Conservation (phyloP, 2,797 vertebrate genomes). For the Ctenopoma kingsleyae region DNA sequence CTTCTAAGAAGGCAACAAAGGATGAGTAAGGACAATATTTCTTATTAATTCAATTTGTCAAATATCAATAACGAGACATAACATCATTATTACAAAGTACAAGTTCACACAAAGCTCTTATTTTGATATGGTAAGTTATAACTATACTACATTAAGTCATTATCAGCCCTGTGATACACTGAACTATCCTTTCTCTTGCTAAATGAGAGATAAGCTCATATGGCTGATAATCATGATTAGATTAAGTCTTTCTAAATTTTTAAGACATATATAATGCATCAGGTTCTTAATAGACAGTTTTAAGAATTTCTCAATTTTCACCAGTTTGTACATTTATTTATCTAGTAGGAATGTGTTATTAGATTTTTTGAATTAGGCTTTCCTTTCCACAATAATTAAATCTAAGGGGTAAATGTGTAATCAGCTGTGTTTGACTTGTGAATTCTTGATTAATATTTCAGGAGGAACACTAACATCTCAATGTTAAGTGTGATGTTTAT, state of each 20-base stretch:
- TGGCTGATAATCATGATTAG: background rate
- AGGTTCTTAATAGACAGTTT: background rate
- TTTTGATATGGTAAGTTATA: background rate
- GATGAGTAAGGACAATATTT: no score
- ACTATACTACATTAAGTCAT: background rate
- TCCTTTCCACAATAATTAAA: constrained; percentile 9
- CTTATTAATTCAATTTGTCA: background rate
- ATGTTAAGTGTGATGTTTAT: constrained; percentile 4
- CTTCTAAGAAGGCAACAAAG: background rate
- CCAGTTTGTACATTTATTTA: background rate
- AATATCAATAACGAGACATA: background rate
- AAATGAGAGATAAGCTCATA: no score
- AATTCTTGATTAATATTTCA: constrained; percentile 28
- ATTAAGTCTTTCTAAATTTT: background rate
- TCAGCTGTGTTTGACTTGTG: constrained; percentile 24
- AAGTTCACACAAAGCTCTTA: no score
- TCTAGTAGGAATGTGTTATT: background rate
- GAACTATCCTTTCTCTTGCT: no score
- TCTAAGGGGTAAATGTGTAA: background rate
- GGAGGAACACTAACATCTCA: background rate
- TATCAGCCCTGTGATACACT: no score
- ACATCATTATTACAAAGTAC: no score
- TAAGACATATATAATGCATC: background rate
- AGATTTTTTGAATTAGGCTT: constrained; percentile 17
- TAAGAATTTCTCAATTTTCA: no score